Evolutionary conservation across 1,140 invertebrate species (phyloP).

Genomic region (Tetraneura akinire): DNA sequence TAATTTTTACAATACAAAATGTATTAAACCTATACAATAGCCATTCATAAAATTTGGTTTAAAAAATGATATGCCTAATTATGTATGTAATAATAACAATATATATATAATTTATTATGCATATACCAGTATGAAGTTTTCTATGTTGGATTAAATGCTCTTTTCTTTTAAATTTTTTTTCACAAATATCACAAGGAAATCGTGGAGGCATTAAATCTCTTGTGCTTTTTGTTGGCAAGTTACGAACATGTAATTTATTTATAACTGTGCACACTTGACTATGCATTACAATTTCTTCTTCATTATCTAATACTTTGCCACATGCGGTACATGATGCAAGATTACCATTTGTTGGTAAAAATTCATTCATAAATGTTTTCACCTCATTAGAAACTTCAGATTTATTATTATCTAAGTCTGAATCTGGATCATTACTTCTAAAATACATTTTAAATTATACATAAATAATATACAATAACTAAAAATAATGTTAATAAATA

Average conservation of each 20-base stretch:
- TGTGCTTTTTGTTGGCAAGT: neutral
- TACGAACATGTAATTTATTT: conserved; percentile 9
- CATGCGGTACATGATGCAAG: conserved; percentile 54
- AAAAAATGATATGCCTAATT: neutral
- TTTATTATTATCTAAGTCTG: conserved; percentile 34
- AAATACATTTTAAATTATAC: neutral
- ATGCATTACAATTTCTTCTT: conserved; percentile 55
- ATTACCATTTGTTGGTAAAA: conserved; percentile 26
- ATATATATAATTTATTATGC: neutral
- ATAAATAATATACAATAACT: neutral
- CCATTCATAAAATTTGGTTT: neutral
- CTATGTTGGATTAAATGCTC: conserved; percentile 67
- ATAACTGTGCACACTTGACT: conserved; percentile 37
- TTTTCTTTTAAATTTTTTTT: conserved; percentile 65
- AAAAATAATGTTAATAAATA: neutral
- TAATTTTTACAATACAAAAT: too few species aligned
- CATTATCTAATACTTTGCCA: conserved; percentile 54
- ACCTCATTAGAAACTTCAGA: neutral
- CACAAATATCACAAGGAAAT: conserved; percentile 63
- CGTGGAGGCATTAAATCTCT: conserved; percentile 37
- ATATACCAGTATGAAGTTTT: conserved; percentile 67
- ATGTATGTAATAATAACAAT: neutral
- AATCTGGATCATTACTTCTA: conserved; percentile 46
- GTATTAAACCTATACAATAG: too few species aligned
- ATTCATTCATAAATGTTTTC: conserved; percentile 35